phyloP scores from a whole-genome alignment of 2,113 vertebrate species.

The Colius striatus region DNA sequence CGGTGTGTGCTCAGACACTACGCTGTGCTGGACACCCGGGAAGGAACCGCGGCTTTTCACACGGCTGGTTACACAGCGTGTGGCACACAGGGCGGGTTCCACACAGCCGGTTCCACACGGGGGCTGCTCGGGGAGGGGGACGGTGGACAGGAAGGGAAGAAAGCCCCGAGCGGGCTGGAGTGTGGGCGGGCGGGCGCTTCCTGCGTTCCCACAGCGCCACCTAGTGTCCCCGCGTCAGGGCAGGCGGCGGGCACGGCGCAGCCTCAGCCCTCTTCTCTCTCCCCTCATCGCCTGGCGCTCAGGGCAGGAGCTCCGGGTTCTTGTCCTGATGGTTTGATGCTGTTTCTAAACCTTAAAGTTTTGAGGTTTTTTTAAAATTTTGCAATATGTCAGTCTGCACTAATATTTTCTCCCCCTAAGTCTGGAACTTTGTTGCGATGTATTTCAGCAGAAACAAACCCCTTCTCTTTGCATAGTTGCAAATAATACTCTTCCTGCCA shows the following conservation, averaged over 20 bases:
- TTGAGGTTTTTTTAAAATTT: not conserved
- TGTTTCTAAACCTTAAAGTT: not conserved
- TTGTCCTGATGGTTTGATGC: rapidly evolving
- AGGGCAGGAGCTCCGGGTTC: rapidly evolving
- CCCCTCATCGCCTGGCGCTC: not conserved
- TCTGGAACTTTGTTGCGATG: rapidly evolving
- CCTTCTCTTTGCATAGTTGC: not conserved
- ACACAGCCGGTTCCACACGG: too few species aligned
- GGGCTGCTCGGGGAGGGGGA: too few species aligned
- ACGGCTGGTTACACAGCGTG: too few species aligned
- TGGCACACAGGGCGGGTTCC: too few species aligned
- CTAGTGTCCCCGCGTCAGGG: constrained; percentile 40
- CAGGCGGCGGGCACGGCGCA: not conserved
- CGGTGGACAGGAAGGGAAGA: too few species aligned
- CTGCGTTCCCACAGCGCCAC: constrained; percentile 78
- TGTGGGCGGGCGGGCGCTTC: not conserved
- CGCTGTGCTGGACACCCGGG: too few species aligned
- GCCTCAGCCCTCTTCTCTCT: not conserved
- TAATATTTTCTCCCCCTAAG: not conserved
- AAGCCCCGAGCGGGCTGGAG: too few species aligned
- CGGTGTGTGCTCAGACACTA: too few species aligned
- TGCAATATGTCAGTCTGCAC: not conserved
- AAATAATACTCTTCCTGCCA: not conserved
- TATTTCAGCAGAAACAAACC: not conserved
- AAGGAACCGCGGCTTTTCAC: too few species aligned